Percentiles rank a stretch among this genome's conserved stretches.
phyloP scores from a whole-genome alignment of 2,797 vertebrate genomes.

The Heterohyrax brucei region DNA sequence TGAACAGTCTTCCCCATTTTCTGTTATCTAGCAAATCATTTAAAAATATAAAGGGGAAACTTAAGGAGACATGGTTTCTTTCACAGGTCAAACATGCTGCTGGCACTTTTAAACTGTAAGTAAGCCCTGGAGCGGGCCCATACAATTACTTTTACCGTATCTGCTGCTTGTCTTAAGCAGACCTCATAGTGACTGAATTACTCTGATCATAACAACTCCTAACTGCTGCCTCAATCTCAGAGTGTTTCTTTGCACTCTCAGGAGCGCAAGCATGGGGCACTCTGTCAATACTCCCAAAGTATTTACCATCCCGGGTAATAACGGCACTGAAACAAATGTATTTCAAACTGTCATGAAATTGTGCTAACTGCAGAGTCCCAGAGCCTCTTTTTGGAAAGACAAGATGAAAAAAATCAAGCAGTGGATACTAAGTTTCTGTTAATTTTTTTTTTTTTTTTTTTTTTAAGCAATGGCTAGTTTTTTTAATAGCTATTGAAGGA shows the following conservation, averaged over 20 bases:
- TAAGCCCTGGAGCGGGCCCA: neutral
- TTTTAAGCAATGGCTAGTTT: neutral
- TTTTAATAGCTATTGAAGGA: constrained; percentile 42
- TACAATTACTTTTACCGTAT: neutral
- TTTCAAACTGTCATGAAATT: neutral
- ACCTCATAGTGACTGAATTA: neutral
- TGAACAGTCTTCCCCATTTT: neutral
- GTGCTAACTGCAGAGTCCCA: neutral
- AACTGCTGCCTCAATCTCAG: neutral
- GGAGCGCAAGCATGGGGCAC: neutral
- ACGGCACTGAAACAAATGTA: neutral
- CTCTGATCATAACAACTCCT: neutral
- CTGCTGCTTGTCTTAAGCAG: neutral
- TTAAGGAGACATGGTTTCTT: neutral
- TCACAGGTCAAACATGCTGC: neutral
- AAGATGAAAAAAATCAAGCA: neutral
- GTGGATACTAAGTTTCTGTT: neutral
- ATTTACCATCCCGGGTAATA: neutral
- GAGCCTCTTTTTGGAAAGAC: neutral
- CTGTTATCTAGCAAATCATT: constrained; percentile 9
- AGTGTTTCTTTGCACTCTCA: neutral
- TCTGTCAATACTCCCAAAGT: neutral
- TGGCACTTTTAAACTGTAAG: neutral
- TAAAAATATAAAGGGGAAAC: neutral
- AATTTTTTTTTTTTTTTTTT: constrained; percentile 37